Evolutionary conservation across 2,113 vertebrate species (phyloP), one percentile per base, ranked within the genome.

Genomic region (Cinclus cinclus): DNA sequence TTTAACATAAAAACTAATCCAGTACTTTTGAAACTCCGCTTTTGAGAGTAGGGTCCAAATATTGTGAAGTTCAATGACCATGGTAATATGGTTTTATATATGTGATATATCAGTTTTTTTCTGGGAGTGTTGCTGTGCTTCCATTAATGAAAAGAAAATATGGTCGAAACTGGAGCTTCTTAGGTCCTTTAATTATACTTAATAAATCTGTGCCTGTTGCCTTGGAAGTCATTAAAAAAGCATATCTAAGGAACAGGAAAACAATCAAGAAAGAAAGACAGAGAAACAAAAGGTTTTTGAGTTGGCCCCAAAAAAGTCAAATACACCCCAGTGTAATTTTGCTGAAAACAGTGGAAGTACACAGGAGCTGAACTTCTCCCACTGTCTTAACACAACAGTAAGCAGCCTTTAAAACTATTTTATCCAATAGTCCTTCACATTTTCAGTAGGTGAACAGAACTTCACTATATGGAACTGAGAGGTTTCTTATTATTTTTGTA

Each of bases 301-400:
- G 6, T 25, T 56, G 60, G 52, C 27, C 73, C 30, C 41, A 6
- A 2, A 94, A 90, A 47, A 24, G 15, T 31, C 41, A n/a, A 58
- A 47, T 87, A 82, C 25, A 79, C 14, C 27, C 16, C 19, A 6
- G 50, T 63, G 15, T 58, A 55, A 76, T 80, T 90, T 67, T 91
- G 21, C 28, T 67, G 74, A 47, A 94, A 89, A 92, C 33, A 88
- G 83, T 44, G 42, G 50, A 77, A 55, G 67, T 33, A 91, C 58
- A 92, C 83, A 91, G 52, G 46, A 91, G 37, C 39, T 91, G 74
- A 96, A 74, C 63, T 90, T 92, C 79, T 82, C 84, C 84, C 33
- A 11, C 65, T 90, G 16, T 76, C 41, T 87, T 92, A 87, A 85
- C 46, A 75, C 2, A 2, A 71, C 52, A 86, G 60, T 28, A 68